phyloP scores from a whole-genome alignment of 30 jellyfish, hydroid and myxozoan genomes.

The Aurelia aurita region DNA sequence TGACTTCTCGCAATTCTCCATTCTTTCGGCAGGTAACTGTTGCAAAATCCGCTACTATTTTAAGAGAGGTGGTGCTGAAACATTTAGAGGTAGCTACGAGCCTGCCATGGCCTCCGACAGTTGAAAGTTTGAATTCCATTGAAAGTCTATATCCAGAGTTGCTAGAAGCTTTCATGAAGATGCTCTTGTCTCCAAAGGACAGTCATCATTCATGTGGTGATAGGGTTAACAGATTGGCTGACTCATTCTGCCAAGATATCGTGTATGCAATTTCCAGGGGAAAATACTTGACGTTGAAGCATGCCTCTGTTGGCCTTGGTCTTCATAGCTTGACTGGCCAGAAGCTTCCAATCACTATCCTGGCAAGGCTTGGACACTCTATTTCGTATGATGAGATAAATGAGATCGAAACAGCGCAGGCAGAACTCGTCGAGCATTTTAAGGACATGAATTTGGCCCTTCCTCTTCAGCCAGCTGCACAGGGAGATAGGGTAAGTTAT shows the following conservation, averaged over 20 bases:
- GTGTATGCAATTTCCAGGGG: slow-evolving; percentile 46
- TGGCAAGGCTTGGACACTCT: slow-evolving; percentile 48
- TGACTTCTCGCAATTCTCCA: not conserved
- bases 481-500: slow-evolving; percentile 1
- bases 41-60: not conserved
- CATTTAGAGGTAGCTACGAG: slow-evolving; percentile 10
- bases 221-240: slow-evolving; percentile 1
- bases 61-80: slow-evolving; percentile 12
- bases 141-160: slow-evolving; percentile 36
- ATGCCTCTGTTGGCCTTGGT: slow-evolving; percentile 37
- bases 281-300: slow-evolving; percentile 23
- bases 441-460: not conserved
- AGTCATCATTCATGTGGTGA: not conserved
- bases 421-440: slow-evolving; percentile 30
- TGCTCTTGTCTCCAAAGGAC: not conserved
- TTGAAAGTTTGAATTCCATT: slow-evolving; percentile 10
- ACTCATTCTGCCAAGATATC: slow-evolving; percentile 23
- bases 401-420: slow-evolving; percentile 64
- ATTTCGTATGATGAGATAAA: slow-evolving; percentile 19
- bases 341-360: slow-evolving; percentile 39
- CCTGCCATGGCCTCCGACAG: slow-evolving; percentile 69
- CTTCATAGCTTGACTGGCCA: slow-evolving; percentile 58
- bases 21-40: not conserved
- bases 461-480: slow-evolving; percentile 34
- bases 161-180: not conserved